Percentiles rank a stretch among this genome's conserved stretches.
These are phyloP conservation scores for Drosophila meridionalis DNA, from an alignment of 2,888 invertebrate species.

Conservation along the genomic window DNA sequence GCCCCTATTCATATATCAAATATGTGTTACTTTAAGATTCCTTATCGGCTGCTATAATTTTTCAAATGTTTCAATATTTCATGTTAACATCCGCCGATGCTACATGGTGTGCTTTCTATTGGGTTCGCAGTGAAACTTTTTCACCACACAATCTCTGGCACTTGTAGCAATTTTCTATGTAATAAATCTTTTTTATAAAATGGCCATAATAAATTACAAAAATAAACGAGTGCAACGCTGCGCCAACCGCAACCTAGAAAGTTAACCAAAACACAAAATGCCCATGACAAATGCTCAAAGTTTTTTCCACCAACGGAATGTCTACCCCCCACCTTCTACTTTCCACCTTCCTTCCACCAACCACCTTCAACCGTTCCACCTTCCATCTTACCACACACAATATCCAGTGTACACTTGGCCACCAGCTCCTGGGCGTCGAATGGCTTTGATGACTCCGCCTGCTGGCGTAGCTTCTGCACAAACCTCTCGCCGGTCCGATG, in stretches of 20 bases:
- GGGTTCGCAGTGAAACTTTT: slow-evolving; percentile 36
- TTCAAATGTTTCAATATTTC: slow-evolving; percentile 7
- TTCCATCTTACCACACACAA: slow-evolving; percentile 78
- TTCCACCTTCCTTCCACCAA: not conserved
- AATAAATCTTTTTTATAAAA: slow-evolving; percentile 68
- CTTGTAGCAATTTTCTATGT: slow-evolving; percentile 59
- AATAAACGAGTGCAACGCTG: slow-evolving; percentile 49
- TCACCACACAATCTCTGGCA: slow-evolving; percentile 51
- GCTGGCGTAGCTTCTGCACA: slow-evolving; percentile 75
- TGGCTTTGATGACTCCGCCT: slow-evolving; percentile 33
- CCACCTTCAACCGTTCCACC: slow-evolving; percentile 49
- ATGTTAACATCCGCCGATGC: not conserved
- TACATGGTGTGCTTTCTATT: slow-evolving; percentile 7
- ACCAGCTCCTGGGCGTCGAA: slow-evolving; percentile 86
- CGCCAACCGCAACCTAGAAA: slow-evolving; percentile 24
- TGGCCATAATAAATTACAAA: slow-evolving; percentile 66
- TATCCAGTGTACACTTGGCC: slow-evolving; percentile 85
- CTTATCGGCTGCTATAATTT: slow-evolving; percentile 2
- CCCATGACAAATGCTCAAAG: slow-evolving; percentile 67
- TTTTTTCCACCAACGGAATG: slow-evolving; percentile 36
- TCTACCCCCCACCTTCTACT: not conserved
- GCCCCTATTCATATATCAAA: not conserved
- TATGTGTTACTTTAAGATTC: not conserved
- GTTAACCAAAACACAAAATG: slow-evolving; percentile 30
- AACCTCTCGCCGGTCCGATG: slow-evolving; percentile 85